Percentiles rank a stretch among this genome's conserved stretches.
Evolutionary conservation across 1,140 invertebrate species (phyloP).

Genomic region (Plectus sambesii): DNA sequence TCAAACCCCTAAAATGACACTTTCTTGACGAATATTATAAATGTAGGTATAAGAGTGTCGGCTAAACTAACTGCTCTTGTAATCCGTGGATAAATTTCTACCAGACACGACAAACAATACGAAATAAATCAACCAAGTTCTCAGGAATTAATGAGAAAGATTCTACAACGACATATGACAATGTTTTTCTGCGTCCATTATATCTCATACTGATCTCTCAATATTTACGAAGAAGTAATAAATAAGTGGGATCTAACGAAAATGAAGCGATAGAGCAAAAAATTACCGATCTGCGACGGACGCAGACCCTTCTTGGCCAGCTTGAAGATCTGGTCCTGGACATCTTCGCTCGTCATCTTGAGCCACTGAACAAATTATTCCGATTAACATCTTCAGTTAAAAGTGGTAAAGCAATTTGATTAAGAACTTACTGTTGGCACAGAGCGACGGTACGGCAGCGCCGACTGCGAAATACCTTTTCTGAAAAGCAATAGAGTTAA

Average conservation of each 20-base stretch:
- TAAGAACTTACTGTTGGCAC: conserved; percentile 65
- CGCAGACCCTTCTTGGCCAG: conserved; percentile 95
- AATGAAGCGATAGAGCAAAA: too few relatives aligned
- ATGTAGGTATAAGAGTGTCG: too few relatives aligned
- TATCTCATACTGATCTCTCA: too few relatives aligned
- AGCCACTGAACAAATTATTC: conserved; percentile 59
- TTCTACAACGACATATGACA: not conserved
- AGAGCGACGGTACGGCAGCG: conserved; percentile 87
- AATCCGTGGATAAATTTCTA: too few relatives aligned
- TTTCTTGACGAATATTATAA: too few relatives aligned
- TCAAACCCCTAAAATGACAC: too few relatives aligned
- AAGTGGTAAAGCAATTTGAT: conserved; percentile 5
- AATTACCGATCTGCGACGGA: conserved; percentile 99
- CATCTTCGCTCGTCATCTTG: conserved; percentile 88
- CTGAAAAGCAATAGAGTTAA: too few relatives aligned
- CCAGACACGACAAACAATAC: too few relatives aligned
- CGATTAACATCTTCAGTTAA: conserved; percentile 9
- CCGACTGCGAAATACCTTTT: conserved; percentile 99
- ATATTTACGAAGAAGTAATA: too few relatives aligned
- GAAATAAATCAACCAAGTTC: not conserved
- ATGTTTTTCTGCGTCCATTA: too few relatives aligned
- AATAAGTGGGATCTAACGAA: too few relatives aligned
- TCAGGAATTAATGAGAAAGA: not conserved
- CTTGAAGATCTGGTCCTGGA: conserved; percentile 93
- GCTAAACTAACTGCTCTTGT: too few relatives aligned